Evolutionary conservation across 2,888 invertebrate species (phyloP), one percentile per base, ranked within the genome.

Genomic region (Morpho achilles): DNA sequence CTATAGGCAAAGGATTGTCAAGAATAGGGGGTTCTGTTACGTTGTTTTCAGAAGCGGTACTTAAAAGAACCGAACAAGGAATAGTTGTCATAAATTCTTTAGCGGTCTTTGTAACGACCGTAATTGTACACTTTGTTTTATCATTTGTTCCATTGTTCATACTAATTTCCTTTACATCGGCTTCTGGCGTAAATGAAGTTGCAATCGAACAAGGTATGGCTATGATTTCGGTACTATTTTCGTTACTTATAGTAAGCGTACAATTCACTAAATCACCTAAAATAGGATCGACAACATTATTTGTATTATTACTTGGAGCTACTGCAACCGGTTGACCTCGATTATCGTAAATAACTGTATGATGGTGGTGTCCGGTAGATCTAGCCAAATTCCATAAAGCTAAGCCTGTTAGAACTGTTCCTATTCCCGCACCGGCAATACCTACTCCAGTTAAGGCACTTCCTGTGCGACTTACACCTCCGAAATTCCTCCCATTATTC

Each of bases 311-410:
- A 51, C 69, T 76, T 8, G 89, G 82, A 41, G 84, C 80, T 32
- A 88, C 88, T 40, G 84, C 89, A 8, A 88, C 82, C 7, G 90
- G 89, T 68, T 87, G 87, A 7, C 87, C 89, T 68, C 86, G 79
- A 54, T 91, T 87, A 64, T 91, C 89, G 61, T 91, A 90, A 59
- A 91, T 79, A 9, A 91, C 87, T 9, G 91, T 88, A 62, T 91
- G 87, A 54, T 81, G 90, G 43, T 69, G 76, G 54, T 71, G 77
- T 5, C 87, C 85, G 10, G 90, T 90, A 9, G 91, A 89, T 45
- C 91, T 77, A 9, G 90, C 91, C 62, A 91, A 74, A 74, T 91
- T 91, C 91, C 91, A 91, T 39, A 91, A 72, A 32, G 91, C 91
- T 67, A 91, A 77, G 22, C 91, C 91, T 43, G 91, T 90, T 58